Percentiles rank a stretch among this genome's conserved stretches.
Conservation (phyloP, 2,888 invertebrate genomes). For the Daptonema setosum region DNA sequence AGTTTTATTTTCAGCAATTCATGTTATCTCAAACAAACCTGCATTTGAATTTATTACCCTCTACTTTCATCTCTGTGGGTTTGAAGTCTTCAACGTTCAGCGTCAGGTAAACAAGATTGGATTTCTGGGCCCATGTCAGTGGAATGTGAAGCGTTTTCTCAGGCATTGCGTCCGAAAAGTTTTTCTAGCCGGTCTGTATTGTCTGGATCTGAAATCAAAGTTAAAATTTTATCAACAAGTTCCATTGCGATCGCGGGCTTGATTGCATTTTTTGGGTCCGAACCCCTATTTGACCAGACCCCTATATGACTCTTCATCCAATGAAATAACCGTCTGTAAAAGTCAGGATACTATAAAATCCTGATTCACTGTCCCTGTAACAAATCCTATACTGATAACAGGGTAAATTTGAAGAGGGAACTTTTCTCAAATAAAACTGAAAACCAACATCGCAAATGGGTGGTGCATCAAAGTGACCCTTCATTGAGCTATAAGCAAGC, state of each 20-base stretch:
- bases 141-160: no score
- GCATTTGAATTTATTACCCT: background rate
- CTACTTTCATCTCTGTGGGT: background rate
- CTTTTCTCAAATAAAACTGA: no score
- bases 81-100: constrained; percentile 54
- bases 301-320: background rate
- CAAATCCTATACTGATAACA: background rate
- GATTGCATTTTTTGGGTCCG: no score
- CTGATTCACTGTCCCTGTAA: background rate
- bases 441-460: constrained; percentile 3
- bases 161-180: no score
- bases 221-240: no score
- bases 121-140: constrained; percentile 75
- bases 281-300: no score
- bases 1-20: no score
- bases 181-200: no score
- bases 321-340: background rate
- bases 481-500: no score
- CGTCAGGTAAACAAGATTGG: constrained; percentile 55
- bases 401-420: no score
- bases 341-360: background rate
- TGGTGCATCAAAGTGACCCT: constrained; percentile 38
- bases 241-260: no score
- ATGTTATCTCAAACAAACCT: background rate
- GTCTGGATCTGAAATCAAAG: no score